phyloP scores from a whole-genome alignment of 2,888 invertebrate genomes.

The Stenchaetothrips biformis region DNA sequence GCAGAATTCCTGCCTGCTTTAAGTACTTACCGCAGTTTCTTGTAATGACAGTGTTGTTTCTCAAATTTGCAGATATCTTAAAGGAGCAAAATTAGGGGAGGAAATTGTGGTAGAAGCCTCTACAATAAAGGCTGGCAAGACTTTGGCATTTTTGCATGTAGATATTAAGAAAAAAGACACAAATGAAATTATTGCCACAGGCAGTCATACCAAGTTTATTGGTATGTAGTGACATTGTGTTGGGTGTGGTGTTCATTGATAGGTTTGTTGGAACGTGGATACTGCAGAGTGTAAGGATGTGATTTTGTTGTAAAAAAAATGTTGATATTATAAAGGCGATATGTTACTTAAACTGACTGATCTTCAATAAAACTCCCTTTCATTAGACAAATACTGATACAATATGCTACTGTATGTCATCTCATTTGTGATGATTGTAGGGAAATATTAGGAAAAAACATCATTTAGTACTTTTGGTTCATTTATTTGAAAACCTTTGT shows the following conservation, averaged over 20 bases:
- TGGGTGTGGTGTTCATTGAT: slow-evolving; percentile 30
- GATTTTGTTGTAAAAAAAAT: too few relatives aligned
- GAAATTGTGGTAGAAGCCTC: slow-evolving; percentile 71
- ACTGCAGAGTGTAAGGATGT: neutral
- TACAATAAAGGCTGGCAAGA: slow-evolving; percentile 70
- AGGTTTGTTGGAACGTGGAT: neutral
- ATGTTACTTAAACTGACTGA: too few relatives aligned
- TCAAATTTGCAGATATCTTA: slow-evolving; percentile 62
- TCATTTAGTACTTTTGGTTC: too few relatives aligned
- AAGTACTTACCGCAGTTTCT: neutral
- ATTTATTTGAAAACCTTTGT: too few relatives aligned
- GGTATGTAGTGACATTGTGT: slow-evolving; percentile 37
- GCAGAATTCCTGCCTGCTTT: slow-evolving; percentile 2
- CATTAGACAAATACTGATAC: too few relatives aligned
- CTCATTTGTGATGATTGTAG: too few relatives aligned
- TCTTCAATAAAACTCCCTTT: too few relatives aligned
- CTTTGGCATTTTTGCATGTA: slow-evolving; percentile 76
- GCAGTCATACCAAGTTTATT: slow-evolving; percentile 77
- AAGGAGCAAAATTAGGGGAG: slow-evolving; percentile 72
- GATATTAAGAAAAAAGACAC: slow-evolving; percentile 69
- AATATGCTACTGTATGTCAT: too few relatives aligned
- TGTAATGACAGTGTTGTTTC: slow-evolving; percentile 29
- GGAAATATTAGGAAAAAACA: too few relatives aligned
- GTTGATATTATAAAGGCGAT: too few relatives aligned
- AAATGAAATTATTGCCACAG: slow-evolving; percentile 70